Evolutionary conservation across 2,113 vertebrate genomes (phyloP).

Genomic region (Acanthisitta chloris): DNA sequence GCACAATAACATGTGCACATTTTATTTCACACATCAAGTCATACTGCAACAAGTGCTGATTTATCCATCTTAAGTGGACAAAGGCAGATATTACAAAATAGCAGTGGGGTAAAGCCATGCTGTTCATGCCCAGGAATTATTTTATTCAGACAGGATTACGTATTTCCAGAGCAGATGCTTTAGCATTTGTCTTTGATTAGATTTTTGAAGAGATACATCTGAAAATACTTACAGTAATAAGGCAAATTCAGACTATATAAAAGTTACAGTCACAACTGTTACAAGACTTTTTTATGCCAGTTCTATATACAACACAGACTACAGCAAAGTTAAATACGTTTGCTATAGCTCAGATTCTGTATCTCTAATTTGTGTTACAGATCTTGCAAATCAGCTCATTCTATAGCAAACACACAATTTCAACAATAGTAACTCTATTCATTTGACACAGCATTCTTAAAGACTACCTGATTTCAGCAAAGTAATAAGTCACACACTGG

Average conservation of each 20-base stretch:
- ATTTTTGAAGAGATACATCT: background rate
- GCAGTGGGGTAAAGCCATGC: background rate
- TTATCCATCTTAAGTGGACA: background rate
- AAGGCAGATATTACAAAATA: background rate
- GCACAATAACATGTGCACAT: accelerated
- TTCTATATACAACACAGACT: background rate
- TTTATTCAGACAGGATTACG: background rate
- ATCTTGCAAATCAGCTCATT: background rate
- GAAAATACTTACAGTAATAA: background rate
- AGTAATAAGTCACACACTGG: too few species aligned
- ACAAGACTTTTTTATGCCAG: background rate
- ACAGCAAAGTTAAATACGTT: background rate
- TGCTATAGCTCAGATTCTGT: background rate
- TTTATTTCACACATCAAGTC: background rate
- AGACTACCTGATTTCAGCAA: background rate
- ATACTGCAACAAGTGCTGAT: background rate
- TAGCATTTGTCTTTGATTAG: background rate
- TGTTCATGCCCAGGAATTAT: background rate
- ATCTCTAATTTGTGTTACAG: background rate
- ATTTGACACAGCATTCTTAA: background rate
- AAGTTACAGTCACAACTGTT: background rate
- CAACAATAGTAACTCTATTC: background rate
- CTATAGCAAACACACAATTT: background rate
- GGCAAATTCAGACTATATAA: background rate
- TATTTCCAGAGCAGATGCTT: background rate